These are phyloP conservation scores for Heliconius cydno DNA, from an alignment of 2,888 invertebrate genomes.

Conservation along the genomic window DNA sequence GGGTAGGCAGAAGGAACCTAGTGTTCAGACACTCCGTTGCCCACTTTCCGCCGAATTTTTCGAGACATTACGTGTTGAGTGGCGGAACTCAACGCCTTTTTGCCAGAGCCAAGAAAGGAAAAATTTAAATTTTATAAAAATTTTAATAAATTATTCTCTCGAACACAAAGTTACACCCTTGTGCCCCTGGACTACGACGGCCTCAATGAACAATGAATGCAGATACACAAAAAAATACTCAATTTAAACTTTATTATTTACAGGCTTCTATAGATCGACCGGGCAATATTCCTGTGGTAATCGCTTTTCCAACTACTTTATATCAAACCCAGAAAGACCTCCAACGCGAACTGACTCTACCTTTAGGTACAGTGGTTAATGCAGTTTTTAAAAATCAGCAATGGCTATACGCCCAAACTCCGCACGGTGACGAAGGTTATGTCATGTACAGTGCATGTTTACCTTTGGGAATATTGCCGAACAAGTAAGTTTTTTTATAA, in stretches of 20 bases:
- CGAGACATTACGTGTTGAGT: too few relatives aligned
- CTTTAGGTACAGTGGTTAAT: constrained; percentile 93
- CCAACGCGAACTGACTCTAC: constrained; percentile 87
- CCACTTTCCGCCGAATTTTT: too few relatives aligned
- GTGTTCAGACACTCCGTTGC: too few relatives aligned
- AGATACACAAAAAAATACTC: neutral
- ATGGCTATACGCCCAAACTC: constrained; percentile 93
- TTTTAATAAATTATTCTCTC: too few relatives aligned
- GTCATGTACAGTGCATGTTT: constrained; percentile 90
- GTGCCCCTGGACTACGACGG: too few relatives aligned
- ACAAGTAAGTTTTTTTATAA: constrained; percentile 57
- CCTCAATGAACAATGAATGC: too few relatives aligned
- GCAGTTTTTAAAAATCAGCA: constrained; percentile 93
- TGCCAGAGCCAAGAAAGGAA: too few relatives aligned
- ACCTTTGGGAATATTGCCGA: constrained; percentile 89
- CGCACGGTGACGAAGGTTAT: constrained; percentile 93
- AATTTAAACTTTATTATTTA: constrained; percentile 49
- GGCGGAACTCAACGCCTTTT: too few relatives aligned
- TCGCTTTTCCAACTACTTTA: constrained; percentile 88
- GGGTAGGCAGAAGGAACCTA: too few relatives aligned
- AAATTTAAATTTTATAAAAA: too few relatives aligned
- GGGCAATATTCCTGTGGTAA: constrained; percentile 93
- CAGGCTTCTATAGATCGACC: constrained; percentile 91
- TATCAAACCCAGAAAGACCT: constrained; percentile 89
- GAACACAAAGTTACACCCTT: too few relatives aligned